Conservation (phyloP, 2,113 vertebrate genomes). For the Bos indicus region DNA sequence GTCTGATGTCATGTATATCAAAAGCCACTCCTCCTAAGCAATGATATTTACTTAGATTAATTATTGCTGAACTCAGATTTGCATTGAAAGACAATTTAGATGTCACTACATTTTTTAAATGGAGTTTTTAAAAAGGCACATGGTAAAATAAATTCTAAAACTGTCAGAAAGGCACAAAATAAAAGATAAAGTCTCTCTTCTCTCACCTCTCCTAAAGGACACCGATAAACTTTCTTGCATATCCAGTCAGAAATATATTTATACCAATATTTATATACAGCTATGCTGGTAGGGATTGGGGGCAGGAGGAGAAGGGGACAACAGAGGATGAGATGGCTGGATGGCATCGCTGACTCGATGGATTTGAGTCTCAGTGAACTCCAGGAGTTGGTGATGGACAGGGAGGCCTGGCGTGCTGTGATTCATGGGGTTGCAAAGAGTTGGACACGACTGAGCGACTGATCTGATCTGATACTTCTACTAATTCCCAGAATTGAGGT, state of each 20-base stretch:
- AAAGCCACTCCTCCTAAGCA: neutral
- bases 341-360: too few relatives aligned
- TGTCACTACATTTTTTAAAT: neutral
- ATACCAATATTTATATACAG: neutral
- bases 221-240: neutral
- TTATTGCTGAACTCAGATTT: neutral
- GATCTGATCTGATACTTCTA: neutral
- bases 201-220: neutral
- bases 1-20: neutral
- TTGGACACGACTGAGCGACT: too few relatives aligned
- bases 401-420: too few relatives aligned
- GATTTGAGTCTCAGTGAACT: too few relatives aligned
- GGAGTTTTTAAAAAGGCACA: neutral
- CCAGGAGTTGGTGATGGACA: too few relatives aligned
- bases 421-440: too few relatives aligned
- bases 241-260: neutral
- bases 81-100: neutral
- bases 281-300: neutral
- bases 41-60: neutral
- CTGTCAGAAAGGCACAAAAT: neutral
- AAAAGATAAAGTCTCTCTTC: neutral
- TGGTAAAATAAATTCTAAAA: neutral
- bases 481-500: neutral
- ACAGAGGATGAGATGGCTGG: too few relatives aligned
- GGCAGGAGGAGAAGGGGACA: too few relatives aligned